phyloP scores from a whole-genome alignment of 2,888 invertebrate species.

The Tanytarsus gracilentus region DNA sequence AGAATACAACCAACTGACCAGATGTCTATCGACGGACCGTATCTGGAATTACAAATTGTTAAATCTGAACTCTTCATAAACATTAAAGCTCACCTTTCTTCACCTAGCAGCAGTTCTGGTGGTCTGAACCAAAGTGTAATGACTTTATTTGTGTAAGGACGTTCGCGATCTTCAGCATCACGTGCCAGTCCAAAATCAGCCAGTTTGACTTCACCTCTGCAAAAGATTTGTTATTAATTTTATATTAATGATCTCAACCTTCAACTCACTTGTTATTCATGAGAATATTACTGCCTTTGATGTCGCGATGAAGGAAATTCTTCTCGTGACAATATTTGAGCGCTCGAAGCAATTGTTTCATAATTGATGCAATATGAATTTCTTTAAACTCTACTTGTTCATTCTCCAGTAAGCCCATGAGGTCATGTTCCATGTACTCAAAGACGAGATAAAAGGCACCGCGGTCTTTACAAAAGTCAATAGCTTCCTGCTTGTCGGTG shows the following conservation, averaged over 20 bases:
- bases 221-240: constrained; percentile 28
- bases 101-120: constrained; percentile 91
- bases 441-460: constrained; percentile 99
- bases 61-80: background rate
- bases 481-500: constrained; percentile 95
- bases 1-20: constrained; percentile 99
- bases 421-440: constrained; percentile 99
- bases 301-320: constrained; percentile 97
- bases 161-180: constrained; percentile 84
- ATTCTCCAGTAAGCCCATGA: constrained; percentile 96
- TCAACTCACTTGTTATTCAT: constrained; percentile 88
- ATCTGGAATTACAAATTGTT: no score
- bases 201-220: constrained; percentile 97
- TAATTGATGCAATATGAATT: constrained; percentile 92
- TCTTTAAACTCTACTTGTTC: constrained; percentile 94
- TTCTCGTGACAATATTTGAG: constrained; percentile 95
- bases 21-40: constrained; percentile 95
- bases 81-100: constrained; percentile 62
- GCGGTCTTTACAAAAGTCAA: constrained; percentile 89
- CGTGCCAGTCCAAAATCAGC: constrained; percentile 98
- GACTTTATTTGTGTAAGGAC: constrained; percentile 97
- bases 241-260: constrained; percentile 1
- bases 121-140: constrained; percentile 99
- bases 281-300: constrained; percentile 98
- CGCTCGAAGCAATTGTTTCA: constrained; percentile 92